Conservation (phyloP, 2,113 vertebrate species). For the Lepus europaeus region DNA sequence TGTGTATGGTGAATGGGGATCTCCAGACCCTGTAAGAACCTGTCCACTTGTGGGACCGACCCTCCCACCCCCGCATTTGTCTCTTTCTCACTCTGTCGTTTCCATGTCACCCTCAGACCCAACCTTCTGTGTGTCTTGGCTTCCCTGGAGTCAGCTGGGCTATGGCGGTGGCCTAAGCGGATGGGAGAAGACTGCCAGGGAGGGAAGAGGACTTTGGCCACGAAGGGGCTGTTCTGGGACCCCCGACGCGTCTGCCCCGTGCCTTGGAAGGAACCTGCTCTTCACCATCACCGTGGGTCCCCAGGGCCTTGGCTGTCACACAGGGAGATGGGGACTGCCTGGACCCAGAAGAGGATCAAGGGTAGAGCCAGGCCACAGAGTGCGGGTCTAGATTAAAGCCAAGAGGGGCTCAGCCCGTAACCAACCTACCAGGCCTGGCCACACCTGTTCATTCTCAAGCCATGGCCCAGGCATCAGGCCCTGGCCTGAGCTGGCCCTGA, state of each 20-base stretch:
- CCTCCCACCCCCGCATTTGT: no score
- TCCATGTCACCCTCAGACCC: not conserved
- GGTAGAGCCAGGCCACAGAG: not conserved
- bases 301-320: not conserved
- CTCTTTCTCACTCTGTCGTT: not conserved
- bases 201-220: not conserved
- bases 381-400: constrained; percentile 36
- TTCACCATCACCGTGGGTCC: not conserved
- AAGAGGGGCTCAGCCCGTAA: not conserved
- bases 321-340: not conserved
- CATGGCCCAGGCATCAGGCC: not conserved
- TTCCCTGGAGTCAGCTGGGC: not conserved
- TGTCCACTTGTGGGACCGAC: not conserved
- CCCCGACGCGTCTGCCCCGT: not conserved
- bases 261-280: not conserved
- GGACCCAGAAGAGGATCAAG: not conserved
- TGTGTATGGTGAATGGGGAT: not conserved
- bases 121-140: not conserved
- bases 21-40: not conserved
- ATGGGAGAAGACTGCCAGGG: not conserved
- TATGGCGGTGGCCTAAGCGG: fast-evolving
- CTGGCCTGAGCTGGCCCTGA: not conserved
- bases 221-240: not conserved
- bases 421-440: not conserved
- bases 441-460: not conserved